These are phyloP conservation scores for Hystrix cristata DNA, from an alignment of 2,113 vertebrate genomes.

Conservation along the genomic window DNA sequence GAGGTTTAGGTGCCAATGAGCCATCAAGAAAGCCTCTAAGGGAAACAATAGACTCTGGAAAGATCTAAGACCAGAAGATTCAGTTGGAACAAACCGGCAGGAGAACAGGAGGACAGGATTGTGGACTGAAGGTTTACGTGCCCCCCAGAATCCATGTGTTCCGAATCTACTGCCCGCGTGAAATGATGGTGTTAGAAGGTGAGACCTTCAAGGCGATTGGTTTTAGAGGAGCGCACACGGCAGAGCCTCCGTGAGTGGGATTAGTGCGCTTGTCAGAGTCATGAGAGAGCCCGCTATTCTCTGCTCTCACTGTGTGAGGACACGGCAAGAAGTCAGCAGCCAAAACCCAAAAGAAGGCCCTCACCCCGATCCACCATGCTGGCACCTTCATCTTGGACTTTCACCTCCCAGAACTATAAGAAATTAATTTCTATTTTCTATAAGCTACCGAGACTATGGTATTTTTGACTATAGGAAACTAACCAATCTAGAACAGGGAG, in stretches of 20 bases:
- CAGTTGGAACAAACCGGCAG: not conserved
- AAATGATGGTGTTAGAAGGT: not conserved
- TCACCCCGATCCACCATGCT: not conserved
- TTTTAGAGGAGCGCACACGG: not conserved
- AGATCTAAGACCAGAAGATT: not conserved
- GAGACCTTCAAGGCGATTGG: not conserved
- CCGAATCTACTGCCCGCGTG: not conserved
- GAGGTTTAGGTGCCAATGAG: not conserved
- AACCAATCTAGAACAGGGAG: not conserved
- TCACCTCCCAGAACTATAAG: not conserved
- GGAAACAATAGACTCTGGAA: not conserved
- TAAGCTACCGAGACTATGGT: not conserved
- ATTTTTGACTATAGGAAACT: not conserved
- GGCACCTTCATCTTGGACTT: not conserved
- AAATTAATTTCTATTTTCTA: not conserved
- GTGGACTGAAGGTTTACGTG: not conserved
- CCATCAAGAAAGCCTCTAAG: not conserved
- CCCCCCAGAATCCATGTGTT: not conserved
- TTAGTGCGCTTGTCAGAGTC: not conserved
- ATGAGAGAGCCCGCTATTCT: not conserved
- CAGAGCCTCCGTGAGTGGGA: not conserved
- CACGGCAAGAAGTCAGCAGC: not conserved
- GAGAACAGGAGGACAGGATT: not conserved
- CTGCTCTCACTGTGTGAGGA: not conserved
- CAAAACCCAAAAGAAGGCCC: not conserved